Evolutionary conservation across 2,797 vertebrate species (phyloP).

Genomic region (Neosilurus hyrtlii): DNA sequence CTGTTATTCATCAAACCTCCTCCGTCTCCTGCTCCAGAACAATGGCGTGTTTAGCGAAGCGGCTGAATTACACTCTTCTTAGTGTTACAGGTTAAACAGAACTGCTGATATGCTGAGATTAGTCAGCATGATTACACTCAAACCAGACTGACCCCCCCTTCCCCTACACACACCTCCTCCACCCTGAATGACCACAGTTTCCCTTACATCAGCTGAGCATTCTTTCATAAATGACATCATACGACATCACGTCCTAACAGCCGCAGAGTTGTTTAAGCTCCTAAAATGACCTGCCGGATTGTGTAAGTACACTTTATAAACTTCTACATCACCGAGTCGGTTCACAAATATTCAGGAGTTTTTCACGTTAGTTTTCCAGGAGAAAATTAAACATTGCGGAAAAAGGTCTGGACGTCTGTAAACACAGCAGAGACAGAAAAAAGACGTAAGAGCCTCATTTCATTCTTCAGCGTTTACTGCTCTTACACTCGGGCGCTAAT

Average conservation of each 20-base stretch:
- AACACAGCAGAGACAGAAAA: too few species aligned
- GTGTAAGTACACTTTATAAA: too few species aligned
- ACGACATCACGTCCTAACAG: neutral
- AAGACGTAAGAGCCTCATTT: too few species aligned
- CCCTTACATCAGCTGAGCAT: neutral
- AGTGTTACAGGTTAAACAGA: constrained; percentile 24
- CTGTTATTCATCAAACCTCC: constrained; percentile 34
- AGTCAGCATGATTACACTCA: constrained; percentile 37
- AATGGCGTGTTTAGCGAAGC: neutral
- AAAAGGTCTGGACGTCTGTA: too few species aligned
- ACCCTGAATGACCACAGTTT: neutral
- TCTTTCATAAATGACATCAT: constrained; percentile 8
- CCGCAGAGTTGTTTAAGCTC: neutral
- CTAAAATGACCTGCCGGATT: too few species aligned
- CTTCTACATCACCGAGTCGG: too few species aligned
- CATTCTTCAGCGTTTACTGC: too few species aligned
- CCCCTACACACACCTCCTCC: neutral
- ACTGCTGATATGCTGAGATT: constrained; percentile 29
- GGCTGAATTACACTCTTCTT: neutral
- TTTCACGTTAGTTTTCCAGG: too few species aligned
- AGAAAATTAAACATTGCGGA: too few species aligned
- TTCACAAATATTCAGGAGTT: too few species aligned
- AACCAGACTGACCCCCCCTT: neutral
- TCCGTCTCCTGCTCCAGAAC: constrained; percentile 16
- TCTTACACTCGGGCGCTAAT: too few species aligned